Percentiles rank a stretch among this genome's conserved stretches.
phyloP scores from a whole-genome alignment of 2,797 vertebrate species.

The Perodicticus potto region DNA sequence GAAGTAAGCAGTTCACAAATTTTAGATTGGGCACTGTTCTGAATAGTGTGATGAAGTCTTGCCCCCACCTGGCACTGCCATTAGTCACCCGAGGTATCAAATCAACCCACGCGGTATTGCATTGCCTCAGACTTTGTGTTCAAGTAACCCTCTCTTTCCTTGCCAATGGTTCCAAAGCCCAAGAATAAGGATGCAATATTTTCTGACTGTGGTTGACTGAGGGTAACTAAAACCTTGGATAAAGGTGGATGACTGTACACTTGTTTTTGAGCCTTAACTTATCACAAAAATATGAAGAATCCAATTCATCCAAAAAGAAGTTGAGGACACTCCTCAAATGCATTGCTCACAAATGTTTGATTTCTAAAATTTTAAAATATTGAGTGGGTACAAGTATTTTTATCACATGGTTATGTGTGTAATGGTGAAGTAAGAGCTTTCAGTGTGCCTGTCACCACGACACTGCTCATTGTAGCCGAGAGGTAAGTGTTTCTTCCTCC shows the following conservation, averaged over 20 bases:
- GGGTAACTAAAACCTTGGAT: not conserved
- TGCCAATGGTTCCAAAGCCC: not conserved
- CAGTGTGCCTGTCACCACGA: not conserved
- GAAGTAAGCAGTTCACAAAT: not conserved
- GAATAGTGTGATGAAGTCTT: not conserved
- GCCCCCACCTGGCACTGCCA: too few relatives aligned
- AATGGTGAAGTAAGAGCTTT: not conserved
- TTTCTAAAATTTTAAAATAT: not conserved
- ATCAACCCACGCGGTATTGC: not conserved
- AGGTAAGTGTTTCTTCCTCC: not conserved
- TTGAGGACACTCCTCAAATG: not conserved
- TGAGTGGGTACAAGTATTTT: not conserved
- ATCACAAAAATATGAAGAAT: not conserved
- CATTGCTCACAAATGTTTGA: not conserved
- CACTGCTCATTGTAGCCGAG: not conserved
- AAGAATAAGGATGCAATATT: not conserved
- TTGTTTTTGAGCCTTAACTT: not conserved
- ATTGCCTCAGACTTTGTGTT: not conserved
- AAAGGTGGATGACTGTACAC: not conserved
- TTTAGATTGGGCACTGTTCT: not conserved
- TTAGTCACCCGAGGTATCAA: not conserved
- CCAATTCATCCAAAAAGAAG: not conserved
- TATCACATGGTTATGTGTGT: not conserved
- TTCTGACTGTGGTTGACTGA: not conserved
- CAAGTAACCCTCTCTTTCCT: not conserved